Percentiles rank a stretch among this genome's conserved stretches.
phyloP scores from a whole-genome alignment of 2,888 invertebrate genomes.

The Digitonthophagus gazella region DNA sequence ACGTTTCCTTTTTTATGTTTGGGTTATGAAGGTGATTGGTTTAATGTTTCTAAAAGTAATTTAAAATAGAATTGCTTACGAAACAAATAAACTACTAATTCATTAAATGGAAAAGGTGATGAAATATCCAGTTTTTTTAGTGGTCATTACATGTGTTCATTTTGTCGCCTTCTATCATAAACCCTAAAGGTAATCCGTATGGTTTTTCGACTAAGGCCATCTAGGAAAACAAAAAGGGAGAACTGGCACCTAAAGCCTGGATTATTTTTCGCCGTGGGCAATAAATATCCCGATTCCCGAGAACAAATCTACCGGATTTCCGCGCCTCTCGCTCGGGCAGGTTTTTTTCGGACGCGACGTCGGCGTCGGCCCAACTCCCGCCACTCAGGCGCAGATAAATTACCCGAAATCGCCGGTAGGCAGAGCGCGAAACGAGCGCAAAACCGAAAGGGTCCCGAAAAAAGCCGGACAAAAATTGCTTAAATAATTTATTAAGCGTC shows the following conservation, averaged over 20 bases:
- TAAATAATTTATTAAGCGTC: slow-evolving; percentile 24
- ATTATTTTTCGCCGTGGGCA: slow-evolving; percentile 1
- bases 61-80: too few relatives aligned
- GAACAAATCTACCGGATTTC: slow-evolving; percentile 15
- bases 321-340: slow-evolving; percentile 1
- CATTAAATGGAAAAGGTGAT: too few relatives aligned
- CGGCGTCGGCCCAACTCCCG: slow-evolving; percentile 3
- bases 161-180: not conserved
- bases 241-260: not conserved
- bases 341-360: not conserved
- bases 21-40: too few relatives aligned
- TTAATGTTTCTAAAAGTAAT: too few relatives aligned
- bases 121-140: too few relatives aligned
- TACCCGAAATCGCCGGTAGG: slow-evolving; percentile 5
- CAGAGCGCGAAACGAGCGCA: slow-evolving; percentile 3
- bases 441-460: slow-evolving; percentile 13
- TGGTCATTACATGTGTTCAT: too few relatives aligned
- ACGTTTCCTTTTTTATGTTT: too few relatives aligned
- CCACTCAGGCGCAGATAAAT: slow-evolving; percentile 21
- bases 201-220: not conserved
- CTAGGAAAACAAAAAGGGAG: not conserved
- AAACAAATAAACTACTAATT: too few relatives aligned
- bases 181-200: not conserved
- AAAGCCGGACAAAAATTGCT: slow-evolving; percentile 23
- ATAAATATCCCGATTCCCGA: slow-evolving; percentile 13